Evolutionary conservation across 1,140 invertebrate genomes (phyloP).

Genomic region (Trachymyrmex septentrionalis): DNA sequence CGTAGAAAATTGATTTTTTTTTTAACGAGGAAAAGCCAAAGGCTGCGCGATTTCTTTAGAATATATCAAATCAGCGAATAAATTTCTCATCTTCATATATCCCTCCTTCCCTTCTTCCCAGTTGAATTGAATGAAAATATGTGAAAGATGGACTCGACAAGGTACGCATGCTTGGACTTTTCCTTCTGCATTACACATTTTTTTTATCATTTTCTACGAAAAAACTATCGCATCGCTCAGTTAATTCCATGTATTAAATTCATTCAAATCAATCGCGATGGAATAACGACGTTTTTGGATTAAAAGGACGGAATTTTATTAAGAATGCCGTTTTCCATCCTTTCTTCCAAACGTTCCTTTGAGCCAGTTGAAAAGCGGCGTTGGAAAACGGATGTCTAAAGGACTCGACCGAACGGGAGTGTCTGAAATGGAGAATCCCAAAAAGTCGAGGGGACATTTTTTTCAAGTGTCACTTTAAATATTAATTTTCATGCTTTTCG

Average conservation of each 20-base stretch:
- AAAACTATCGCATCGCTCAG: conserved; percentile 24
- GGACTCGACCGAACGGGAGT: conserved; percentile 30
- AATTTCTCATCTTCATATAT: background rate
- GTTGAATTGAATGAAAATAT: conserved; percentile 8
- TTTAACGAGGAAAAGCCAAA: conserved; percentile 31
- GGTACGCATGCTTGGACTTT: conserved; percentile 2
- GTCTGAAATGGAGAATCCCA: conserved; percentile 33
- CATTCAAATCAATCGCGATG: background rate
- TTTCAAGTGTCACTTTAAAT: conserved; percentile 1
- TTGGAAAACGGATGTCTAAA: background rate
- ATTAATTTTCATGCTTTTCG: background rate
- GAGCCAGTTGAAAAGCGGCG: background rate
- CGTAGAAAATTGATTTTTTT: conserved; percentile 21
- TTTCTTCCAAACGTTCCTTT: conserved; percentile 21
- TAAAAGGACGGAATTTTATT: conserved; percentile 45
- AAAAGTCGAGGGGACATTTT: background rate
- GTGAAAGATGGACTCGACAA: background rate
- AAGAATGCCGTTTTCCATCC: conserved; percentile 12
- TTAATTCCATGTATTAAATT: conserved; percentile 43
- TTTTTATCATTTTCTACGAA: conserved; percentile 7
- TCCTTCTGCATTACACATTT: background rate
- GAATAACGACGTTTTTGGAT: conserved; percentile 15
- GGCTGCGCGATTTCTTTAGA: background rate
- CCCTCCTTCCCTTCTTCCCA: no score
- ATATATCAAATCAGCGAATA: background rate